Percentiles rank a stretch among this genome's conserved stretches.
Conservation (phyloP, 1,140 invertebrate species). For the Dendrolimus punctatus region DNA sequence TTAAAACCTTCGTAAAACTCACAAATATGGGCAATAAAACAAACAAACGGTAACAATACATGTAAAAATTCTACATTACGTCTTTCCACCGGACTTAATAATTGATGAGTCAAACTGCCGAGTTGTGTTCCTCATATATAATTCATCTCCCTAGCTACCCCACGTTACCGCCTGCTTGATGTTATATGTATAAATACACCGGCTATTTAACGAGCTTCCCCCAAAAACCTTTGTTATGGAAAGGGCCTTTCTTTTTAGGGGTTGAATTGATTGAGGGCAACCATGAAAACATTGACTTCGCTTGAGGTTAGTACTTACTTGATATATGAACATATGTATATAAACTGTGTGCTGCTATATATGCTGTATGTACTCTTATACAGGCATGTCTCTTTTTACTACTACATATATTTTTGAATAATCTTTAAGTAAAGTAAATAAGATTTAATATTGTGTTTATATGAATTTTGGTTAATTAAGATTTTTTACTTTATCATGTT, state of each 20-base stretch:
- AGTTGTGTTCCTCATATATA: conserved; percentile 68
- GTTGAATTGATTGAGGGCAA: conserved; percentile 21
- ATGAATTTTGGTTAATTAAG: no score
- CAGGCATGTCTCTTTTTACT: no score
- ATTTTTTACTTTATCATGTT: no score
- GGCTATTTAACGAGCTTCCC: conserved; percentile 19
- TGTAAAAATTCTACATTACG: conserved; percentile 48
- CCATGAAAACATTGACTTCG: conserved; percentile 7
- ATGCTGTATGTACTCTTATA: no score
- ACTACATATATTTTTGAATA: no score
- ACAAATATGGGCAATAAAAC: conserved; percentile 53
- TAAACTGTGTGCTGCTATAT: no score
- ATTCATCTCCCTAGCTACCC: conserved; percentile 56
- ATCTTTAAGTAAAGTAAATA: no score
- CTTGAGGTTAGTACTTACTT: conserved; percentile 1
- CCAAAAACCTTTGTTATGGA: conserved; percentile 24
- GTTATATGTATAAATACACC: conserved; percentile 31
- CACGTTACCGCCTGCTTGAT: conserved; percentile 50
- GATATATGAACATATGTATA: no score
- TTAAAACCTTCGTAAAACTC: conserved; percentile 38
- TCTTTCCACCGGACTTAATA: conserved; percentile 59
- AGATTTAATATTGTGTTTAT: no score
- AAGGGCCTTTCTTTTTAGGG: conserved; percentile 22
- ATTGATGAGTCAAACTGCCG: conserved; percentile 67
- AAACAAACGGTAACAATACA: conserved; percentile 48